Base-by-base conservation (phyloP, 2,888 invertebrate species). In the Tuta absoluta region DNA sequence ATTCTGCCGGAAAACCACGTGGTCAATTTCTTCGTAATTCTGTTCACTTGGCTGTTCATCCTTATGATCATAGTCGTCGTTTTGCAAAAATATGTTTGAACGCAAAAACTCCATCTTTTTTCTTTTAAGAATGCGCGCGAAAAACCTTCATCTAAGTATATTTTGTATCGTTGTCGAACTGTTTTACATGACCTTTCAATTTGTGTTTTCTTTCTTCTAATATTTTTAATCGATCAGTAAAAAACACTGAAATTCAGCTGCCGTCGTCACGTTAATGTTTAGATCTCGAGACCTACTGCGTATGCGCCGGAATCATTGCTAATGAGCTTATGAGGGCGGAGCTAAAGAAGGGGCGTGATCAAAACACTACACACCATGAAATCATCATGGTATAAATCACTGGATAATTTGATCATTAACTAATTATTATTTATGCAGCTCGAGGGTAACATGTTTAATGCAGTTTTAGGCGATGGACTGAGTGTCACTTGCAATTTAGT, bases 101-200 rank as follows among this genome's bases (percentile, higher is more conserved):
- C 72, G 78, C 7, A 85, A 68, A 45, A 77, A 86, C 65, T 87
- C 87, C 87, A 86, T 86, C 64, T 67, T 60, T 14, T 5, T n/a
- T 68, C 69, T 63, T 64, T 58, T 21, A 2, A 60, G 37, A 37
- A 19, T 53, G 17, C 57, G 57, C 57, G 37, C 37, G 17, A 17
- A 58, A 11, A 28, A 24, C 24, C 17, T 17, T 2, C 23, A 21
- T n/a, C 14, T 37, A 45, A 7, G 5, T 51, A 11, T 12, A n/a
- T 45, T n/a, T 45, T 45, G 11, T 1, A 41, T 14, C 7, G n/a
- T n/a, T n/a, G n/a, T n/a, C n/a, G n/a, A n/a, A n/a, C n/a, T n/a
- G n/a, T n/a, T n/a, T n/a, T n/a, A n/a, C n/a, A n/a, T n/a, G n/a
- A n/a, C n/a, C n/a, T n/a, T n/a, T n/a, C n/a, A n/a, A n/a, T 2